A percentile compares a stretch with the other conserved stretches of the same genome.
Evolutionary conservation across 1,140 invertebrate species (phyloP).

Genomic region (Drosophila serrata): DNA sequence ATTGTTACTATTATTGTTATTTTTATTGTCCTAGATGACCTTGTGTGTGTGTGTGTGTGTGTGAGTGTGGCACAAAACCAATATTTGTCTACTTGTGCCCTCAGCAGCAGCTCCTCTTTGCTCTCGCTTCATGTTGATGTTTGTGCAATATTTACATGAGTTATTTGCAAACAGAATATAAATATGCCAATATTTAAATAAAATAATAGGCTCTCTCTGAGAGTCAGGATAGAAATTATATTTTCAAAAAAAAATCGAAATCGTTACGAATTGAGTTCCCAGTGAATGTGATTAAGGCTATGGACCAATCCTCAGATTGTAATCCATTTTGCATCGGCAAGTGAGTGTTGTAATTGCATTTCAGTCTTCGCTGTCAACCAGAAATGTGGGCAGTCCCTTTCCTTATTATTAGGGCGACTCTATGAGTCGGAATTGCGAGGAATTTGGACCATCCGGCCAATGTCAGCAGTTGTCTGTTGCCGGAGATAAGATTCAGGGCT

Average conservation of each 20-base stretch:
- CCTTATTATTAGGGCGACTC: background rate
- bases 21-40: constrained; percentile 24
- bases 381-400: background rate
- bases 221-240: background rate
- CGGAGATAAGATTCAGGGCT: constrained; percentile 33
- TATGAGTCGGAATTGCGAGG: background rate
- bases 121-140: constrained; percentile 25
- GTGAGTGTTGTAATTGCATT: constrained; percentile 19
- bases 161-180: constrained; percentile 51
- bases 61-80: constrained; percentile 22
- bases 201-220: constrained; percentile 19
- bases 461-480: constrained; percentile 19
- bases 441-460: constrained; percentile 1
- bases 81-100: constrained; percentile 20
- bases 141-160: constrained; percentile 47
- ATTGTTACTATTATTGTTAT: constrained; percentile 32
- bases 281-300: background rate
- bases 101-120: constrained; percentile 2
- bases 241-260: constrained; percentile 13
- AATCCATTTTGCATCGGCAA: background rate
- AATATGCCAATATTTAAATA: constrained; percentile 38
- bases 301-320: background rate
- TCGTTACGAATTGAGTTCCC: background rate
- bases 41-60: constrained; percentile 8
- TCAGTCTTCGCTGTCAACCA: no score